A percentile compares a stretch with the other conserved stretches of the same genome.
Evolutionary conservation across 2,797 vertebrate genomes (phyloP).

Genomic region (Graptemys geographica): DNA sequence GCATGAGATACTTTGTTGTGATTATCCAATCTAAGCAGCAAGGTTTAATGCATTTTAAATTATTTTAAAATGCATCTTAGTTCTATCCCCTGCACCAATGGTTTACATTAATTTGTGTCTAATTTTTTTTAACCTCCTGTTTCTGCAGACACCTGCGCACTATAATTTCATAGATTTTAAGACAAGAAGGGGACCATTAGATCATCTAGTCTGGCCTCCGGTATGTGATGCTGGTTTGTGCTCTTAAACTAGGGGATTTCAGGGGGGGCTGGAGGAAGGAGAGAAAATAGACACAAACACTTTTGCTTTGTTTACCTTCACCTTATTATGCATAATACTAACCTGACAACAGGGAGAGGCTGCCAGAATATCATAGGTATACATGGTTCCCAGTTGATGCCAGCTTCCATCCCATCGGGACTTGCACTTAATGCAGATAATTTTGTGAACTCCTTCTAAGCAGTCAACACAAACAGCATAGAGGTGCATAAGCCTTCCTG

Average conservation of each 20-base stretch:
- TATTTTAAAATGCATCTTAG: background rate
- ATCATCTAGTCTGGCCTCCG: background rate
- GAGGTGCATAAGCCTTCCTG: slow-evolving; percentile 99
- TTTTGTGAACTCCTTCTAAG: slow-evolving; percentile 99
- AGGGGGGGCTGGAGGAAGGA: background rate
- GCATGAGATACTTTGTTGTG: background rate
- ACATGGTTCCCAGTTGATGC: slow-evolving; percentile 99
- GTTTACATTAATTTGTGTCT: background rate
- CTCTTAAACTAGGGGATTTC: background rate
- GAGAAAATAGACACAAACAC: background rate
- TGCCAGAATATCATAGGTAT: slow-evolving; percentile 98
- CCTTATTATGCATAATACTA: slow-evolving; percentile 58
- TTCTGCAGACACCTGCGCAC: background rate
- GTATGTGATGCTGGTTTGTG: background rate
- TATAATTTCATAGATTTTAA: background rate
- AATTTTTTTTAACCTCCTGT: background rate
- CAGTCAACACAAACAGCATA: slow-evolving; percentile 99
- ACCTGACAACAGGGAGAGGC: slow-evolving; percentile 99
- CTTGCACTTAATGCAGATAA: slow-evolving; percentile 99
- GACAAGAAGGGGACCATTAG: background rate
- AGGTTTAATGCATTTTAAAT: background rate
- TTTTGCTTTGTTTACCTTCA: background rate
- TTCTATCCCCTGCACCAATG: background rate
- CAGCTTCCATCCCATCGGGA: slow-evolving; percentile 99
- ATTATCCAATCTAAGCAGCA: background rate